These are phyloP conservation scores for Syngnathoides biaculeatus DNA, from an alignment of 2,113 vertebrate species.

Conservation along the genomic window DNA sequence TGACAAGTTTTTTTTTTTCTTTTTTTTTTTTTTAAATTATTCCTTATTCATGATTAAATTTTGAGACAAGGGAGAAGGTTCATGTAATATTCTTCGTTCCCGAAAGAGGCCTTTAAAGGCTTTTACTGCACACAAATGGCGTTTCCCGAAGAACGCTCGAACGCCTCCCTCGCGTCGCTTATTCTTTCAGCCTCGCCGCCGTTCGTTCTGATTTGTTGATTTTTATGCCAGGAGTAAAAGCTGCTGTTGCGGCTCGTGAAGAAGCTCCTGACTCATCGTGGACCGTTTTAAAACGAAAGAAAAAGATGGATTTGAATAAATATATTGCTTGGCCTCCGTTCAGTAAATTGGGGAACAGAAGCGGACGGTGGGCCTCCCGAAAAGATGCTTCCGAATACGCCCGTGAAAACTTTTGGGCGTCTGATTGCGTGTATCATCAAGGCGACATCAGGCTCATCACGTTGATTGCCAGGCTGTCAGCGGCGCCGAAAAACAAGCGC, in stretches of 20 bases:
- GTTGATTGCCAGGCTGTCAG: constrained; percentile 51
- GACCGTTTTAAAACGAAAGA: constrained; percentile 24
- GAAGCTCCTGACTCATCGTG: not conserved
- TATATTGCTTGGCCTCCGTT: constrained; percentile 7
- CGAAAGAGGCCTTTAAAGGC: too few species aligned
- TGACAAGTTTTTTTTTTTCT: too few species aligned
- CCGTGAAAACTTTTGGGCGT: constrained; percentile 6
- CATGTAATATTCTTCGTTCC: too few species aligned
- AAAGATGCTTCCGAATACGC: constrained; percentile 37
- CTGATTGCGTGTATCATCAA: constrained; percentile 1
- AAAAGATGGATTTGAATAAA: constrained; percentile 35
- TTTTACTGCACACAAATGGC: too few species aligned
- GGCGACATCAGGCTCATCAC: constrained; percentile 36
- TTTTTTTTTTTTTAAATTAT: too few species aligned
- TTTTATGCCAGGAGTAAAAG: not conserved
- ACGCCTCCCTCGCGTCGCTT: not conserved
- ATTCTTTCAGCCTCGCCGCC: not conserved
- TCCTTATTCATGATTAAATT: too few species aligned
- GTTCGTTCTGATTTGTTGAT: not conserved
- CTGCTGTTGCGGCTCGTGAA: not conserved
- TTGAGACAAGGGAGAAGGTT: too few species aligned
- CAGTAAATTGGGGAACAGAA: constrained; percentile 23
- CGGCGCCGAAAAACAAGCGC: constrained; percentile 23
- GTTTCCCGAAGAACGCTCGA: not conserved
- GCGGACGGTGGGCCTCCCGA: constrained; percentile 15